A percentile compares a stretch with the other conserved stretches of the same genome.
These are phyloP conservation scores for Scolopax bukidnonensis DNA, from an alignment of 2,797 vertebrate genomes.

Conservation along the genomic window DNA sequence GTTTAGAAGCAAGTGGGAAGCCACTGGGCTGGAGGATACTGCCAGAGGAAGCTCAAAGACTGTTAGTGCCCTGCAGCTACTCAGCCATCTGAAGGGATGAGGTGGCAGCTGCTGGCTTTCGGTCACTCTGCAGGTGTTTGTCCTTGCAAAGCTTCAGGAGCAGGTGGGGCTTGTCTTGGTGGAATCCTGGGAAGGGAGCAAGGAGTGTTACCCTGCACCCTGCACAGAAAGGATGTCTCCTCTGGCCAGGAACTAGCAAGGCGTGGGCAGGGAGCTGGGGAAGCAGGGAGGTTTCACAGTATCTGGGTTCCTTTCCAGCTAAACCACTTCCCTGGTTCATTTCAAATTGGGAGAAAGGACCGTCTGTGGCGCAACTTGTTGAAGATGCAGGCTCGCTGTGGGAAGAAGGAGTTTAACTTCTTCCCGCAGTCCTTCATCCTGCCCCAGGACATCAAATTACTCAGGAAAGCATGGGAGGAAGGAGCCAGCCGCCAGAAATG, in stretches of 20 bases:
- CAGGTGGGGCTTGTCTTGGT: neutral
- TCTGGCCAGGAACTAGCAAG: neutral
- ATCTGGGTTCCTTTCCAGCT: slow-evolving; percentile 77
- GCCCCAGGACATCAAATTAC: slow-evolving; percentile 92
- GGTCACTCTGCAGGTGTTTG: neutral
- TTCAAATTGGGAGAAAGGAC: slow-evolving; percentile 98
- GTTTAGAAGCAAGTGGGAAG: neutral
- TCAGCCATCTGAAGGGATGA: neutral
- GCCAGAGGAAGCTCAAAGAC: neutral
- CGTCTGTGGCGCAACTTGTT: slow-evolving; percentile 94
- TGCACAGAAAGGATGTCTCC: neutral
- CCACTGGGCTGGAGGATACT: neutral
- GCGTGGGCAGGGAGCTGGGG: neutral
- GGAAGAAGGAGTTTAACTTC: slow-evolving; percentile 93
- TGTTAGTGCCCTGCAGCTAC: neutral
- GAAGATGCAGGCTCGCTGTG: slow-evolving; percentile 91
- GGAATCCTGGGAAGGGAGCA: neutral
- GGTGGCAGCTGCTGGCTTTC: neutral
- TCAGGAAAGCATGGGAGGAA: slow-evolving; percentile 93
- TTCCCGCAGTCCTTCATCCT: slow-evolving; percentile 95
- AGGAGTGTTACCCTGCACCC: neutral
- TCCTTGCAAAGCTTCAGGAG: neutral
- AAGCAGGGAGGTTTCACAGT: neutral
- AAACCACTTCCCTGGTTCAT: slow-evolving; percentile 97
- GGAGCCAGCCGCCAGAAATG: slow-evolving; percentile 88